Base-by-base conservation (phyloP, 2,888 invertebrate species). In the Brachynemurus nebulosus region DNA sequence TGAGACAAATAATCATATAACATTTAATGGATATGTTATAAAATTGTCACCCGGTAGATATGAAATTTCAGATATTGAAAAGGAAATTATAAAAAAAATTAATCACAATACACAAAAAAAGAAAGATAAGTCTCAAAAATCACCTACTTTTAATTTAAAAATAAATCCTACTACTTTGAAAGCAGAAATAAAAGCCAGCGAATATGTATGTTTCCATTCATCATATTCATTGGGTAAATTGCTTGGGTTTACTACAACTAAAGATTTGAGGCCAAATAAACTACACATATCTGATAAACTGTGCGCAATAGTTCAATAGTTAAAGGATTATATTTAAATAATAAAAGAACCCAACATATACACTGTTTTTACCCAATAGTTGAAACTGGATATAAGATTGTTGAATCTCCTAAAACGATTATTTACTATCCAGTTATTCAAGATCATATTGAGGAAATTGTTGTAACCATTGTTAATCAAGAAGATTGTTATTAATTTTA, bases 391-490 rank as follows among this genome's bases (percentile, higher is more conserved):
- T 44, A 25, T 20, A 36, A 38, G 17, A 37, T 44, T 16, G 23
- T 44, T 19, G 44, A 44, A 38, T 25, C 12, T 19, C 44, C 44
- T 19, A 16, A 14, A 12, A 44, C 36, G 18, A 36, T 44, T 19
- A 44, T 44, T 16, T 44, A 44, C 21, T 27, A 37, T 23, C 44
- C 44, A 9, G 36, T 44, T 11, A 44, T 37, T 12, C 36, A 36
- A n/a, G 18, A 25, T 16, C 9, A 16, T 9, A 44, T 44, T 25
- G 12, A 36, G 36, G 27, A 44, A 11, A 44, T 44, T 19, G 14
- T 17, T n/a, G 8, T 14, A 17, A 36, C 36, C 14, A 38, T 39
- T 20, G 21, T 21, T 14, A 37, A 44, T 44, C 44, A 44, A 20
- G 21, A 44, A 17, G 44, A 23, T 23, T 14, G 11, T 42, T 17